Evolutionary conservation across 2,888 invertebrate genomes (phyloP).

Genomic region (Zygaena filipendulae): DNA sequence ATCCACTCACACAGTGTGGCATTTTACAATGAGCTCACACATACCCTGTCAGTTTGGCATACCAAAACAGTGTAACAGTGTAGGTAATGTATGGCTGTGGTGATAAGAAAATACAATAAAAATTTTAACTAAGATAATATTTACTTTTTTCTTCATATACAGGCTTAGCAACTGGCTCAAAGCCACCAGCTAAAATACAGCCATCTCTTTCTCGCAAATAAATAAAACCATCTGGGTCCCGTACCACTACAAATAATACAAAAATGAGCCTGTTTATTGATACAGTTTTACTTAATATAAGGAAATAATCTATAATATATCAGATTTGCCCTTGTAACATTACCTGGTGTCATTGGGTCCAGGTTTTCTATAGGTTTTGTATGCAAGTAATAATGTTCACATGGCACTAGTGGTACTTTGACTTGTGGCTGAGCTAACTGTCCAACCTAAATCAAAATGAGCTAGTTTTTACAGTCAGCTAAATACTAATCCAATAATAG

Average conservation of each 20-base stretch:
- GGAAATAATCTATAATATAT: not conserved
- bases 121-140: conserved; percentile 21
- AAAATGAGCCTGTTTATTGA: conserved; percentile 12
- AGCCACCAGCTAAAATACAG: conserved; percentile 88
- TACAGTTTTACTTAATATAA: not conserved
- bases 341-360: conserved; percentile 85
- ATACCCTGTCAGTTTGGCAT: too few relatives aligned
- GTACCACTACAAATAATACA: conserved; percentile 68
- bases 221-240: conserved; percentile 88
- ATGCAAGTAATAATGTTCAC: conserved; percentile 93
- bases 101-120: too few relatives aligned
- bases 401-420: conserved; percentile 90
- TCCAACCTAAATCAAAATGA: conserved; percentile 79
- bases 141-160: conserved; percentile 80
- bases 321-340: conserved; percentile 5
- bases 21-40: too few relatives aligned
- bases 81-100: too few relatives aligned
- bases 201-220: conserved; percentile 90
- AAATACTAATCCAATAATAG: too few relatives aligned
- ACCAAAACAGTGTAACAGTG: too few relatives aligned
- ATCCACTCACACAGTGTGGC: too few relatives aligned
- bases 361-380: conserved; percentile 83
- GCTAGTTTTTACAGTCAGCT: too few relatives aligned
- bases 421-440: conserved; percentile 86
- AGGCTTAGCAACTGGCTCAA: conserved; percentile 91